These are phyloP conservation scores for Drosophila rellima DNA, from an alignment of 2,888 invertebrate species.

Conservation along the genomic window DNA sequence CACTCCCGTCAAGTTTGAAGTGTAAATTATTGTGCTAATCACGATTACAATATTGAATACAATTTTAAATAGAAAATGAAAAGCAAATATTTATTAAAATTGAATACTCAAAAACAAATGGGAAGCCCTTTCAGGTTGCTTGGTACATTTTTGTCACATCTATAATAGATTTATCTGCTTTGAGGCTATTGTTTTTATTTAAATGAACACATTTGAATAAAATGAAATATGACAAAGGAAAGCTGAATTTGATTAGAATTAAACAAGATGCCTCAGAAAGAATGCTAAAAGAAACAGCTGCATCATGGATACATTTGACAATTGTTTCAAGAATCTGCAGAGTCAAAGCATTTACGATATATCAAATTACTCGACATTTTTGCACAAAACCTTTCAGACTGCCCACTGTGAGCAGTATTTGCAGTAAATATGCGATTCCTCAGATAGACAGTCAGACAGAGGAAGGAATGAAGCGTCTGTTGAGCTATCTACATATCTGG, in stretches of 20 bases:
- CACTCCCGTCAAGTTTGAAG: neutral
- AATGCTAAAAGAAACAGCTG: constrained; percentile 1
- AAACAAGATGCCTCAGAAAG: no score
- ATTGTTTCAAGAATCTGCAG: constrained; percentile 12
- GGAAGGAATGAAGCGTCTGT: constrained; percentile 21
- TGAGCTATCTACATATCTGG: constrained; percentile 23
- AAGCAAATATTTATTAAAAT: no score
- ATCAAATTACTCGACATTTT: constrained; percentile 19
- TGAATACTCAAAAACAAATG: no score
- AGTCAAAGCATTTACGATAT: constrained; percentile 6
- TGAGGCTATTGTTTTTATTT: no score
- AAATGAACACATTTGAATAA: neutral
- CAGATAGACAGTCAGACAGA: constrained; percentile 28
- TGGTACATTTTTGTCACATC: no score
- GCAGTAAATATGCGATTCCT: constrained; percentile 11
- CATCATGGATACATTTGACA: constrained; percentile 19
- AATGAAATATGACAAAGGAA: neutral
- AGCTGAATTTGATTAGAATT: neutral
- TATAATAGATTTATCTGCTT: no score
- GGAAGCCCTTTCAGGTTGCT: no score
- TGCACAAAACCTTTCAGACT: constrained; percentile 2
- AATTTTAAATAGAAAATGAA: neutral
- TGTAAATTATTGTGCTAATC: neutral
- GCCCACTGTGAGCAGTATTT: constrained; percentile 2
- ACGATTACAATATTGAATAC: neutral